phyloP scores from a whole-genome alignment of 2,113 vertebrate species.

The Marmota flaviventris region DNA sequence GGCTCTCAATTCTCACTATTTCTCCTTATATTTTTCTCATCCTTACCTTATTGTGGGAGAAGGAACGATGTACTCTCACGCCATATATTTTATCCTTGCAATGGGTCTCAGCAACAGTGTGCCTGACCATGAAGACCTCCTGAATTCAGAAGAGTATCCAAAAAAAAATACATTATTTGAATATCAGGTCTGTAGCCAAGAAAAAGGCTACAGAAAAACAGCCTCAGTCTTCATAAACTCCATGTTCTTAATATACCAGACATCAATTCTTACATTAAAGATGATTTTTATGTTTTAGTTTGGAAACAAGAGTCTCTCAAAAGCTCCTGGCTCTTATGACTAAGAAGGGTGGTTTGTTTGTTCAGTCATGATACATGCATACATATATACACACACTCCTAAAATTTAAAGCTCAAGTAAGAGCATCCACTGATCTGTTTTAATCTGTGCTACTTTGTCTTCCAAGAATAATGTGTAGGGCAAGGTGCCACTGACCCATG shows the following conservation, averaged over 20 bases:
- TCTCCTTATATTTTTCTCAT: not conserved
- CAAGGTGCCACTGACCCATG: not conserved
- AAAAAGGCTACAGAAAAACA: too few relatives aligned
- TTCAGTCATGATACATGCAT: not conserved
- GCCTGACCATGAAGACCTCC: too few relatives aligned
- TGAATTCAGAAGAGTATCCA: too few relatives aligned
- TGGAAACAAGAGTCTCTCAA: not conserved
- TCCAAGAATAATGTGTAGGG: not conserved
- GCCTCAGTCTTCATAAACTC: not conserved
- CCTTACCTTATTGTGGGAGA: not conserved
- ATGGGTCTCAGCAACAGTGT: too few relatives aligned
- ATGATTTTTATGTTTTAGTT: slow-evolving; percentile 14
- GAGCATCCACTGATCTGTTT: not conserved
- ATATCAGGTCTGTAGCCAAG: too few relatives aligned
- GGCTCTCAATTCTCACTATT: not conserved
- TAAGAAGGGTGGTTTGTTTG: not conserved
- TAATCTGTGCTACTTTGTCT: not conserved
- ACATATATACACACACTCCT: not conserved
- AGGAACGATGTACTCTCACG: not conserved
- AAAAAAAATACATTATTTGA: too few relatives aligned
- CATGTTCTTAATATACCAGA: not conserved
- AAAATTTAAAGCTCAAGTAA: slow-evolving; percentile 4
- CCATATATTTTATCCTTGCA: not conserved
- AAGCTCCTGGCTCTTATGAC: not conserved
- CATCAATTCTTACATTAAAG: not conserved